Evolutionary conservation across 2,888 invertebrate genomes (phyloP).

Genomic region (Andrena minutula): DNA sequence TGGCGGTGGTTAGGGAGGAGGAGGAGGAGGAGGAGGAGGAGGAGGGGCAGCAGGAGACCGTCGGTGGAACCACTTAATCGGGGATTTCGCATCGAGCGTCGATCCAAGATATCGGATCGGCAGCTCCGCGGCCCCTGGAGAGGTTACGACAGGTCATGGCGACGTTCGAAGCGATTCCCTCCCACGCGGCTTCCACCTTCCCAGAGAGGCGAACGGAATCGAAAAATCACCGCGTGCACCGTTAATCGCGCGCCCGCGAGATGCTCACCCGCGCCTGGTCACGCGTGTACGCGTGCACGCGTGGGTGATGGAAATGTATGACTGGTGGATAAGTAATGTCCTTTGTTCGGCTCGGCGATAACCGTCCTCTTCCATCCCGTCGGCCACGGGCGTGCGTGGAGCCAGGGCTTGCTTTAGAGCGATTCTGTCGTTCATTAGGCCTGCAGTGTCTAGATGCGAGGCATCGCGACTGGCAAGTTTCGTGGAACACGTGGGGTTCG

Average conservation of each 20-base stretch:
- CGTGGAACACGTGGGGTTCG: neutral
- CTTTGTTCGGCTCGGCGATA: conserved; percentile 62
- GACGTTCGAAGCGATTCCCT: conserved; percentile 73
- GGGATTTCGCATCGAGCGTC: conserved; percentile 73
- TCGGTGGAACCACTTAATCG: conserved; percentile 69
- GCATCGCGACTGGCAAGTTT: neutral
- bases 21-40: conserved; percentile 4
- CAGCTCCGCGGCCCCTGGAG: conserved; percentile 48
- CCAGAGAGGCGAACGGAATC: conserved; percentile 56
- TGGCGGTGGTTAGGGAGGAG: neutral
- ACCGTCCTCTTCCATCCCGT: conserved; percentile 30
- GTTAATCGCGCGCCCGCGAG: conserved; percentile 68
- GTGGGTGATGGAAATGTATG: conserved; percentile 67
- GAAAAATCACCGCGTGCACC: conserved; percentile 67
- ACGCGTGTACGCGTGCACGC: conserved; percentile 66
- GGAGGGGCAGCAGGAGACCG: conserved; percentile 41
- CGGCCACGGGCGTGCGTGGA: neutral
- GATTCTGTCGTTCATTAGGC: conserved; percentile 50
- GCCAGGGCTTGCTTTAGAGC: conserved; percentile 32
- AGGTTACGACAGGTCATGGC: conserved; percentile 76
- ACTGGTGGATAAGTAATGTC: conserved; percentile 64
- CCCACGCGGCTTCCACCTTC: conserved; percentile 69
- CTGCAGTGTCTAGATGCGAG: conserved; percentile 19
- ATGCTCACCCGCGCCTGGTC: conserved; percentile 55
- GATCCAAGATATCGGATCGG: conserved; percentile 74